phyloP scores from a whole-genome alignment of 2,888 invertebrate species.

The Chelonus formosanus region DNA sequence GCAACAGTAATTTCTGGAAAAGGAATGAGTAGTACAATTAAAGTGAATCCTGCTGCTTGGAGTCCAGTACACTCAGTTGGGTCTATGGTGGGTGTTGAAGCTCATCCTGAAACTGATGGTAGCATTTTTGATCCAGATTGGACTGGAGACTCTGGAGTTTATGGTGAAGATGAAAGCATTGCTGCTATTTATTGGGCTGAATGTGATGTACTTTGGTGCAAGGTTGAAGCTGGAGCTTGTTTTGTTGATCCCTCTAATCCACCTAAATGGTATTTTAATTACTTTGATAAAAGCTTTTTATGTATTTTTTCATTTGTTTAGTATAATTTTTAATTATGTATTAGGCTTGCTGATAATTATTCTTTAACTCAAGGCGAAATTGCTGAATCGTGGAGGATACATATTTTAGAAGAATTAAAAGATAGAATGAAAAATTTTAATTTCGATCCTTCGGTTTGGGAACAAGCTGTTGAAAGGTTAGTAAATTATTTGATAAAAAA shows the following conservation, averaged over 20 bases:
- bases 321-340: background rate
- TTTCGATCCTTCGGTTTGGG: constrained; percentile 71
- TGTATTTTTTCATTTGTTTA: constrained; percentile 20
- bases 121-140: constrained; percentile 80
- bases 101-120: constrained; percentile 86
- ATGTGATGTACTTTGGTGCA: constrained; percentile 83
- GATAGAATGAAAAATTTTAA: constrained; percentile 65
- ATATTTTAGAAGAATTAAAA: constrained; percentile 76
- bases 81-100: constrained; percentile 83
- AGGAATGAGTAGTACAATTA: constrained; percentile 61
- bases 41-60: constrained; percentile 81
- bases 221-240: constrained; percentile 84
- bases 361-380: constrained; percentile 72
- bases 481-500: constrained; percentile 63
- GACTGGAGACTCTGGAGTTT: constrained; percentile 78
- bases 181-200: constrained; percentile 81
- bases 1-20: constrained; percentile 61
- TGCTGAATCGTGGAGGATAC: constrained; percentile 78
- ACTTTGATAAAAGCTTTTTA: background rate
- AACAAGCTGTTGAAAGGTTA: constrained; percentile 76
- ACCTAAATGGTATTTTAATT: constrained; percentile 75
- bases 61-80: constrained; percentile 89
- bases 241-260: constrained; percentile 76
- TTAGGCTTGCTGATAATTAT: constrained; percentile 68
- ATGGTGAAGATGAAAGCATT: constrained; percentile 80